These are phyloP conservation scores for Ctenochaetus hawaiiensis DNA, from an alignment of 2,797 vertebrate species.

Conservation along the genomic window DNA sequence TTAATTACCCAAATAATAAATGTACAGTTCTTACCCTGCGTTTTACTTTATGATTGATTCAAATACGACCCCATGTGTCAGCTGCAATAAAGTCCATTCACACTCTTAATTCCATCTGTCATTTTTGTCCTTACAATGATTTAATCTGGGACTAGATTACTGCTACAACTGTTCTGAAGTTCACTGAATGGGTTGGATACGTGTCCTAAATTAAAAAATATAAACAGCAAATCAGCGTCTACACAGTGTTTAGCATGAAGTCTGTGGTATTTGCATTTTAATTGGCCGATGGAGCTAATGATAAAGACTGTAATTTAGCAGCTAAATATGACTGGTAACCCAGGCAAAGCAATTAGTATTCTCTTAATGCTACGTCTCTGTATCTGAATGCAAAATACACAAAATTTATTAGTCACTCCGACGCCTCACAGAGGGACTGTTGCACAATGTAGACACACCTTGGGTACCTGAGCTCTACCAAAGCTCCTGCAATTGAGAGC, in stretches of 20 bases:
- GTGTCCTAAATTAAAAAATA: conserved; percentile 21
- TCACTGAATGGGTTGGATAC: conserved; percentile 27
- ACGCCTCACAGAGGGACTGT: conserved; percentile 26
- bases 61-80: conserved; percentile 12
- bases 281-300: conserved; percentile 58
- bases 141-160: conserved; percentile 13
- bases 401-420: conserved; percentile 43
- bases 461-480: conserved; percentile 34
- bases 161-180: conserved; percentile 1
- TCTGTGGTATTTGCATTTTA: conserved; percentile 63
- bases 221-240: conserved; percentile 35
- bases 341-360: conserved; percentile 54
- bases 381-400: conserved; percentile 37
- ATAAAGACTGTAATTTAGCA: conserved; percentile 51
- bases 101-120: conserved; percentile 8
- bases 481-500: conserved; percentile 24
- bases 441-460: conserved; percentile 37
- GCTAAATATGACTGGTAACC: conserved; percentile 54
- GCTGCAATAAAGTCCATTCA: conserved; percentile 26
- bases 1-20: too few relatives aligned
- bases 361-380: conserved; percentile 61
- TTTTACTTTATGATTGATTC: conserved; percentile 36
- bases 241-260: conserved; percentile 29
- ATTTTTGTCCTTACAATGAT: conserved; percentile 36
- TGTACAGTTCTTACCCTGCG: conserved; percentile 1